Conservation (phyloP, 37 sponge, comb jelly and placozoan genomes). For the Theonella swinhoei region DNA sequence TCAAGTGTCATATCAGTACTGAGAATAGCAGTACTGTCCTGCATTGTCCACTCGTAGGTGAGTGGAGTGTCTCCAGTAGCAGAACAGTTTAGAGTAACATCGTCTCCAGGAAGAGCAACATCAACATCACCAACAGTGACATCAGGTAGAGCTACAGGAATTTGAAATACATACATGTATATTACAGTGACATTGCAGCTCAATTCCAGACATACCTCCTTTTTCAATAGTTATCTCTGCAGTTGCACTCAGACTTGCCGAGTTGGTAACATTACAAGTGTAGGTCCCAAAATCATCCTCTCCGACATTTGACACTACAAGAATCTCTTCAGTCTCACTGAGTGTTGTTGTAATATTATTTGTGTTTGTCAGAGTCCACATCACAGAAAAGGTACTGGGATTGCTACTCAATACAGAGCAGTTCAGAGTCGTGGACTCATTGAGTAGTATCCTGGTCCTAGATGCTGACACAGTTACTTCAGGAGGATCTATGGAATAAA, state of each 20-base stretch:
- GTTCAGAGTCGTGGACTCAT: neutral
- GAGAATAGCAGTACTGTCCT: neutral
- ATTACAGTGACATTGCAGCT: too few relatives aligned
- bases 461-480: slow-evolving; percentile 19
- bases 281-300: slow-evolving; percentile 32
- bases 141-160: neutral
- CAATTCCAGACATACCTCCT: neutral
- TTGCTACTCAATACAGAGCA: slow-evolving; percentile 11
- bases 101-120: neutral
- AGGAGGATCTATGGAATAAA: neutral
- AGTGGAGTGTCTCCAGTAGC: slow-evolving; percentile 23
- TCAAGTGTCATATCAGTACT: neutral
- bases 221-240: neutral
- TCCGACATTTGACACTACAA: neutral
- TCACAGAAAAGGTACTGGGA: neutral
- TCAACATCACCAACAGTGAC: neutral
- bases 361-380: slow-evolving; percentile 12
- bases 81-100: slow-evolving; percentile 4
- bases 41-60: neutral
- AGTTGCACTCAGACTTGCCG: neutral
- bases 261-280: slow-evolving; percentile 18
- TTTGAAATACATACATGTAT: neutral
- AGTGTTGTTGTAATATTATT: neutral
- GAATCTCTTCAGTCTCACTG: neutral
- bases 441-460: neutral